These are phyloP conservation scores for Hyposmocoma kahamanoa DNA, from an alignment of 1,140 invertebrate genomes.

Conservation along the genomic window DNA sequence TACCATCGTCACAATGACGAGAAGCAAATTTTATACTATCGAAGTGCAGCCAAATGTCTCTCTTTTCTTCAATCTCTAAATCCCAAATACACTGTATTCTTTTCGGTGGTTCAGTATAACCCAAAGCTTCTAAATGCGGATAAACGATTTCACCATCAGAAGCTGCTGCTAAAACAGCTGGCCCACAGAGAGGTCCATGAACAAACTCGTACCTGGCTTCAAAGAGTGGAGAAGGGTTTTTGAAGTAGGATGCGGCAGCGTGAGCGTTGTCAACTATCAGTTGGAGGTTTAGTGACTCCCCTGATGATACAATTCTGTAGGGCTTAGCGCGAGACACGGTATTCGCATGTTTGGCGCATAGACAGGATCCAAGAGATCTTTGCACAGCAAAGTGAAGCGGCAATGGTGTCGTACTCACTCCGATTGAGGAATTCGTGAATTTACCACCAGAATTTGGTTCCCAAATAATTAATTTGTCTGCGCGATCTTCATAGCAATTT, in stretches of 20 bases:
- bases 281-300: slow-evolving; percentile 85
- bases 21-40: slow-evolving; percentile 88
- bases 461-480: slow-evolving; percentile 86
- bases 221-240: slow-evolving; percentile 86
- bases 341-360: slow-evolving; percentile 77
- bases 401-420: slow-evolving; percentile 63
- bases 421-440: slow-evolving; percentile 40
- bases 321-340: slow-evolving; percentile 73
- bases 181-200: slow-evolving; percentile 90
- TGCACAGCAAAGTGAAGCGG: slow-evolving; percentile 74
- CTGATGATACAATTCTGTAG: slow-evolving; percentile 81
- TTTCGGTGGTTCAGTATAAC: slow-evolving; percentile 82
- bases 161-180: slow-evolving; percentile 82
- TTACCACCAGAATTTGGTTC: slow-evolving; percentile 76
- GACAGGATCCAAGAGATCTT: slow-evolving; percentile 74
- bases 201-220: slow-evolving; percentile 90
- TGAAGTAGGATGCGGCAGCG: slow-evolving; percentile 90
- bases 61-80: slow-evolving; percentile 83
- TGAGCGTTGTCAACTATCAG: slow-evolving; percentile 87
- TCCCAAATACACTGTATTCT: slow-evolving; percentile 92
- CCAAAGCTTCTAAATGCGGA: slow-evolving; percentile 87
- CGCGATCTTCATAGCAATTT: slow-evolving; percentile 88
- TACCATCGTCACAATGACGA: slow-evolving; percentile 87
- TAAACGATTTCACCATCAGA: slow-evolving; percentile 89
- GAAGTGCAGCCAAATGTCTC: slow-evolving; percentile 89